These are phyloP conservation scores for Silurus lanzhouensis DNA, from an alignment of 2,797 vertebrate genomes.

Conservation along the genomic window DNA sequence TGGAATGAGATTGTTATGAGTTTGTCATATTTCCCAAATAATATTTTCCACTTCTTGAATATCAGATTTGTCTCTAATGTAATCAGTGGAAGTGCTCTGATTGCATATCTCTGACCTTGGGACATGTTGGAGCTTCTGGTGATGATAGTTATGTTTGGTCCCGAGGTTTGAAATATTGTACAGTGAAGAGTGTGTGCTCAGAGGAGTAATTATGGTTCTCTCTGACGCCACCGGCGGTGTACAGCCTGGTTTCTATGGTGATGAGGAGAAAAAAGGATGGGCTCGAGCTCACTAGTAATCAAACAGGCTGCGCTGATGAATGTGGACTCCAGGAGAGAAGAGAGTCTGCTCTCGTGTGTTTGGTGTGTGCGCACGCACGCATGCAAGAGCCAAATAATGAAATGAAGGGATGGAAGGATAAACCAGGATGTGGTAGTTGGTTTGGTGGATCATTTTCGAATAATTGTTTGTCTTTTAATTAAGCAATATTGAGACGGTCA, in stretches of 20 bases:
- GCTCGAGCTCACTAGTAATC: constrained; percentile 41
- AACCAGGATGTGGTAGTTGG: neutral
- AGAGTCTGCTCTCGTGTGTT: neutral
- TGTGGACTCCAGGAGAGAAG: neutral
- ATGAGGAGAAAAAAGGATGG: constrained; percentile 32
- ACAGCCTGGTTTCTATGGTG: constrained; percentile 47
- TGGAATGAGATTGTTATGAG: neutral
- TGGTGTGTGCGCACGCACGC: neutral
- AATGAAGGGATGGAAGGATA: neutral
- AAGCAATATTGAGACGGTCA: neutral
- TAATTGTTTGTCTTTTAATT: no score
- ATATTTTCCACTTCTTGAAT: neutral
- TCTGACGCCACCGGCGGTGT: constrained; percentile 20
- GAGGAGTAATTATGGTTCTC: constrained; percentile 45
- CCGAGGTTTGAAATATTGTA: constrained; percentile 22
- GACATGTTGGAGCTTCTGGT: constrained; percentile 1
- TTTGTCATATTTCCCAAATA: neutral
- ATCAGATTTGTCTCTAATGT: neutral
- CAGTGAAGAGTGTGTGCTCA: constrained; percentile 10
- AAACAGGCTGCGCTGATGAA: constrained; percentile 33
- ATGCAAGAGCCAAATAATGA: no score
- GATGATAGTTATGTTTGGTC: constrained; percentile 27
- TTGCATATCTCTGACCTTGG: neutral
- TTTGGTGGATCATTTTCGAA: neutral
- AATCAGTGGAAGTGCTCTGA: neutral